These are phyloP conservation scores for Chloroclystis v-ata DNA, from an alignment of 2,888 invertebrate genomes.

Conservation along the genomic window DNA sequence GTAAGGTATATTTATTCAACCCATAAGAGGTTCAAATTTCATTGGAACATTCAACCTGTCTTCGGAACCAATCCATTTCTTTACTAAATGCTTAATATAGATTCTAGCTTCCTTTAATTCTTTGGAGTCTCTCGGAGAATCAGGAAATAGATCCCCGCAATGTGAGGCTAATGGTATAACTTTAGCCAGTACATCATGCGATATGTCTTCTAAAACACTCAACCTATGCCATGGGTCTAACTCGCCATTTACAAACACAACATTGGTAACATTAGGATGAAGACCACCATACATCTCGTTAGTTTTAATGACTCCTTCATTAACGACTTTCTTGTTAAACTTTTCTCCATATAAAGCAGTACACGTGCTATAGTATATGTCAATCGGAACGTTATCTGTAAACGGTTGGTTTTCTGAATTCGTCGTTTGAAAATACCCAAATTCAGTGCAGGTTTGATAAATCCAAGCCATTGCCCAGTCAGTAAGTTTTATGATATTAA, in stretches of 20 bases:
- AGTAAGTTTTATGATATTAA: conserved; percentile 38
- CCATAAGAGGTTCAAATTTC: too few species aligned
- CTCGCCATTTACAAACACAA: conserved; percentile 79
- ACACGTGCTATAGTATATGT: conserved; percentile 62
- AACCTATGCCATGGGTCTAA: conserved; percentile 79
- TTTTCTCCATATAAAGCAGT: conserved; percentile 58
- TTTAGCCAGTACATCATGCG: conserved; percentile 57
- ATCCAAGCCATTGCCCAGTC: conserved; percentile 73
- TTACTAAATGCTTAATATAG: conserved; percentile 56
- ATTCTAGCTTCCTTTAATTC: conserved; percentile 56
- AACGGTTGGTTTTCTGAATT: conserved; percentile 78
- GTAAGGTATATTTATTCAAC: too few species aligned
- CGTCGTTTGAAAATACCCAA: conserved; percentile 84
- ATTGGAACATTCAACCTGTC: too few species aligned
- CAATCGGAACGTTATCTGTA: conserved; percentile 62
- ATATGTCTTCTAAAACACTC: conserved; percentile 66
- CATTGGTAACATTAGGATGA: conserved; percentile 70
- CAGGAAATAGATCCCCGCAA: conserved; percentile 54
- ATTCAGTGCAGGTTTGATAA: conserved; percentile 88
- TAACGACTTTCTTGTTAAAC: conserved; percentile 51
- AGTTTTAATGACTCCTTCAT: conserved; percentile 53
- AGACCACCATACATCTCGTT: conserved; percentile 72
- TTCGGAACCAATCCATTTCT: conserved; percentile 57
- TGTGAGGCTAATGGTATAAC: conserved; percentile 53
- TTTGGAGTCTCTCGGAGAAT: conserved; percentile 43